Evolutionary conservation across 2,888 invertebrate species (phyloP), one percentile per base, ranked within the genome.

Genomic region (Trachelus tabidus): DNA sequence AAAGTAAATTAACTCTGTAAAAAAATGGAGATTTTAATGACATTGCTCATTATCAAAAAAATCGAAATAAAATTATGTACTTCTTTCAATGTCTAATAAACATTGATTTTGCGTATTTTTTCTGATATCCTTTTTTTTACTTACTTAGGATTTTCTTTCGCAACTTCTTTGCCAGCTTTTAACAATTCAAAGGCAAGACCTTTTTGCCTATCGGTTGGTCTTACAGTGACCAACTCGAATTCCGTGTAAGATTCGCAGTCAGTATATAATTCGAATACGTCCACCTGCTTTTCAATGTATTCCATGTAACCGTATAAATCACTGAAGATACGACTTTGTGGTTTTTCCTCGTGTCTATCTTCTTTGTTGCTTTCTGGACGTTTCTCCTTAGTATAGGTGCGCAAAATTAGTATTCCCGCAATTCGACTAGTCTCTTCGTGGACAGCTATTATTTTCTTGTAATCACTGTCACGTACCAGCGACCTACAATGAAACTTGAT

Each of bases 171-270:
- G 12, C 33, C 74, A 37, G 77, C 74, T 15, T 68, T 75, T 37
- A 69, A 77, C 11, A 77, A 75, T 75, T 77, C 77, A 11, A 15
- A 75, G 40, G 69, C 77, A 1, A 77, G 31, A 1, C 77, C 77
- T 23, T 75, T 74, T 11, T 35, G 34, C 6, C 77, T 68, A 40
- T 77, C 77, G 35, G 30, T 33, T 35, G 1, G 35, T 11, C 40
- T 69, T 4, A 77, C 40, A 6, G 34, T 69, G 11, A 77, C 35
- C n/a, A 77, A 23, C 35, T 77, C 75, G 33, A 75, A 35, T 2
- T 75, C 77, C 4, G 77, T 75, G 33, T 75, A 75, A 23, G 37
- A 11, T 37, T 37, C n/a, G 75, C 77, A 77, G 11, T 77, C 34
- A 0, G 69, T 33, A 77, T 75, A 37, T 33, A n/a, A 69, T n/a